Evolutionary conservation across 2,888 invertebrate genomes (phyloP), one percentile per base, ranked within the genome.

Genomic region (Dynastes hyllus): DNA sequence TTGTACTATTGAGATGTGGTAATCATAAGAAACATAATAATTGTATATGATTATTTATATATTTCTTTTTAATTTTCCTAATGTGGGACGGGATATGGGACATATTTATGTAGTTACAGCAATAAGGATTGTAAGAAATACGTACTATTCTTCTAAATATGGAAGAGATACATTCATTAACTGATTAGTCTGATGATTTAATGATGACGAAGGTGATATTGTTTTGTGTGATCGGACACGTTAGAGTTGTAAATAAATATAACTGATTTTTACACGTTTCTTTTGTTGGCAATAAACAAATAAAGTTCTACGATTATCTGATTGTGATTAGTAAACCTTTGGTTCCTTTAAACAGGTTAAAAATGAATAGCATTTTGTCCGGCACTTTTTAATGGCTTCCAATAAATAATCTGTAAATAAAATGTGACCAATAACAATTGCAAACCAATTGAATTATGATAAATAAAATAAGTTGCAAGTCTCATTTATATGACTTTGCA

Each of bases 251-350:
- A 73, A 58, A 73, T 73, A 73, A 58, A 58, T 32, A 45, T 73
- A 73, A 73, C 58, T 32, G 73, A 73, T 73, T 73, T 73, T 73
- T 73, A 73, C 58, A 73, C 73, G 40, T 73, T 73, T 58, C 45
- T 58, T 55, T 73, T 73, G 73, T 73, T 73, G 73, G 73, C 58
- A 73, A 73, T 73, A 73, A 73, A 73, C 11, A 50, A 27, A 50
- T 67, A 16, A 45, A 32, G n/a, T 9, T 50, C 61, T 4, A 63
- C 6, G 29, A 63, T 51, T 50, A 5, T 69, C 27, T 22, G 6
- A 27, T 45, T 40, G 16, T 40, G 2, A 40, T 40, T 45, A 5
- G 5, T 53, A 53, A 53, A 51, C 13, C 51, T 51, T 51, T 51
- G n/a, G n/a, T n/a, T 13, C n/a, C 51, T 11, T 51, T 3, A 8